Evolutionary conservation across 1,140 invertebrate species (phyloP).

Genomic region (Drosophila pectinifera): DNA sequence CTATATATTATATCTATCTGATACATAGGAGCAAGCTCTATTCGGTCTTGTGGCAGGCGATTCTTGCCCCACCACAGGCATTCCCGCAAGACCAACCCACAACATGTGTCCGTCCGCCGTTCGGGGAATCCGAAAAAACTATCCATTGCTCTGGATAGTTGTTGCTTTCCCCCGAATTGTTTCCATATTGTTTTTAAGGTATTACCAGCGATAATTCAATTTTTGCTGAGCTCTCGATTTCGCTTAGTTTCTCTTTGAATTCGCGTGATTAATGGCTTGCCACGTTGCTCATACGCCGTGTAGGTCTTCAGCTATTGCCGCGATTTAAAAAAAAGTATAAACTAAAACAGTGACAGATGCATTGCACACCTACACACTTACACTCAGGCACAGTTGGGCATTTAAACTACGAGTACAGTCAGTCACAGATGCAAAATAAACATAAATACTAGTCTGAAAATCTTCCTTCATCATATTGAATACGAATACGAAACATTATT

Average conservation of each 20-base stretch:
- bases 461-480: too few species aligned
- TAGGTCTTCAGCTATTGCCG: constrained; percentile 9
- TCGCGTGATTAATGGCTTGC: constrained; percentile 16
- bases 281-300: constrained; percentile 23
- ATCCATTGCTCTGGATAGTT: constrained; percentile 5
- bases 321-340: constrained; percentile 10
- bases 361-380: constrained; percentile 31
- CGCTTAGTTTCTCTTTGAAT: constrained; percentile 3
- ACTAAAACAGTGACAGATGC: constrained; percentile 55
- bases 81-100: constrained; percentile 20
- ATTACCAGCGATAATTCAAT: constrained; percentile 17
- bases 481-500: neutral
- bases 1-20: too few species aligned
- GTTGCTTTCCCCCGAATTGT: neutral
- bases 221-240: neutral
- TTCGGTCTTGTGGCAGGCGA: constrained; percentile 27
- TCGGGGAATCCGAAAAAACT: constrained; percentile 6
- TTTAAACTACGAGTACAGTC: neutral
- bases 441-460: too few species aligned
- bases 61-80: neutral
- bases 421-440: neutral
- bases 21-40: too few species aligned
- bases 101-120: constrained; percentile 19
- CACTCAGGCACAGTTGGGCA: neutral
- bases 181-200: constrained; percentile 11